phyloP scores from a whole-genome alignment of 1,140 invertebrate genomes.

The Nylanderia fulva region DNA sequence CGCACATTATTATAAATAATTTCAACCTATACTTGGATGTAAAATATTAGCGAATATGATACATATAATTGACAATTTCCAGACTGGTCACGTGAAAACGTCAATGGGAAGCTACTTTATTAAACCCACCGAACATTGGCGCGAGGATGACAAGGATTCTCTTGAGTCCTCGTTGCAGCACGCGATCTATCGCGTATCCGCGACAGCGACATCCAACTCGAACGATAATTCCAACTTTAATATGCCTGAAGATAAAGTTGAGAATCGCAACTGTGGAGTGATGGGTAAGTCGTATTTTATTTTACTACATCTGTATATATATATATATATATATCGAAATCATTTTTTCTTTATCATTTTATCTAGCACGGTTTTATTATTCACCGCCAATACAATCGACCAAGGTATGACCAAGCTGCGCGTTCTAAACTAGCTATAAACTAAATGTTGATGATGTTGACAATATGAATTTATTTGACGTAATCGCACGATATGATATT shows the following conservation, averaged over 20 bases:
- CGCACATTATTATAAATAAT: constrained; percentile 26
- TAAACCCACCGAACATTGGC: constrained; percentile 87
- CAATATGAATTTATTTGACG: too few species aligned
- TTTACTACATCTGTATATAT: too few species aligned
- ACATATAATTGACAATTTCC: constrained; percentile 70
- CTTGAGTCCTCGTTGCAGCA: constrained; percentile 79
- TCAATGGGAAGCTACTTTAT: constrained; percentile 88
- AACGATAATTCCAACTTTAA: constrained; percentile 40
- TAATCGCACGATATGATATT: neutral
- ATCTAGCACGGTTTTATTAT: too few species aligned
- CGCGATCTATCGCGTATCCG: constrained; percentile 75
- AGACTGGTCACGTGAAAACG: constrained; percentile 89
- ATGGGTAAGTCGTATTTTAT: constrained; percentile 76
- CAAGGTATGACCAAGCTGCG: too few species aligned
- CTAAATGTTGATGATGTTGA: too few species aligned
- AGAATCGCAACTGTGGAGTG: constrained; percentile 77
- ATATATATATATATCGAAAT: neutral
- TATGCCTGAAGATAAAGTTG: constrained; percentile 64
- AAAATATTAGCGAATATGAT: neutral
- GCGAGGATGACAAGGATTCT: constrained; percentile 77
- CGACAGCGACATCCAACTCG: constrained; percentile 42
- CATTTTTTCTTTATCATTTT: too few species aligned
- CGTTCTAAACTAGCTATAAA: too few species aligned
- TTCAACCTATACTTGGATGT: neutral
- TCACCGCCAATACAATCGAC: too few species aligned